phyloP scores from a whole-genome alignment of 2,113 vertebrate genomes.

The Propithecus coquereli region DNA sequence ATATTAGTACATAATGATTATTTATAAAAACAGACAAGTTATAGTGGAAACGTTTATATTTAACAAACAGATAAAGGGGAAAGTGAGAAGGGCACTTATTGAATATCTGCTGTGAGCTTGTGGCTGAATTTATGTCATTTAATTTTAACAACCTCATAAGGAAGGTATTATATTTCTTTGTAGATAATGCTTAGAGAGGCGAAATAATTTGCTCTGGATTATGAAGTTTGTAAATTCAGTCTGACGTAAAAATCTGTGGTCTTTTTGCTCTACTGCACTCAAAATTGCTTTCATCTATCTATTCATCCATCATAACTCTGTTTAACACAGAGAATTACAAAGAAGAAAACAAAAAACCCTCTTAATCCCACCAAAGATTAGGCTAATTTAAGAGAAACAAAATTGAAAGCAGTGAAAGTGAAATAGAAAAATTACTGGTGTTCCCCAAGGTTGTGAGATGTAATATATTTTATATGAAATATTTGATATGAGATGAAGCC shows the following conservation, averaged over 20 bases:
- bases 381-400: neutral
- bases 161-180: neutral
- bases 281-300: neutral
- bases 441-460: neutral
- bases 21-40: neutral
- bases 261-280: neutral
- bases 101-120: neutral
- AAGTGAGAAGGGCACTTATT: neutral
- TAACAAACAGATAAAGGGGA: neutral
- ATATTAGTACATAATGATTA: neutral
- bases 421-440: neutral
- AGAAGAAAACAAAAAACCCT: neutral
- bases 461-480: neutral
- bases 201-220: neutral
- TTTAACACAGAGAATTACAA: neutral
- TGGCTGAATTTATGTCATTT: neutral
- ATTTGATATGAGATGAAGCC: neutral
- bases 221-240: neutral
- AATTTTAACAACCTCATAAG: neutral
- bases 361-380: neutral
- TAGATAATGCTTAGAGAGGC: neutral
- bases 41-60: neutral
- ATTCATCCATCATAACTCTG: neutral
- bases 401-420: neutral
- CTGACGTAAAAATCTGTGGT: neutral